Percentiles rank a stretch among this genome's conserved stretches.
Conservation (phyloP, 2,113 vertebrate species). For the Corvus cornix region DNA sequence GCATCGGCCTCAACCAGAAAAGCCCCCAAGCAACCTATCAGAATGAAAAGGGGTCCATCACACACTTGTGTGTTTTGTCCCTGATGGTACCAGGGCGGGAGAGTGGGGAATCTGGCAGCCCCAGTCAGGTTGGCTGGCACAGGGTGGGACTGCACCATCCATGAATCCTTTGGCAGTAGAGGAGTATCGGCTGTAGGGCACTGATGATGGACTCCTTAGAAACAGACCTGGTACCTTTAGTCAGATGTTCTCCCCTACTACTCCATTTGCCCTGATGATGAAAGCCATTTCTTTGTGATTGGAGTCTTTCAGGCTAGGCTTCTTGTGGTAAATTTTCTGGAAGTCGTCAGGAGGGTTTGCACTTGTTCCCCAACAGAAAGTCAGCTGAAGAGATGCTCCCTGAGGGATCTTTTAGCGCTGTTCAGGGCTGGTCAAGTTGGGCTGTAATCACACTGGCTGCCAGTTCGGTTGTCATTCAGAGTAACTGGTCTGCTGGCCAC, state of each 20-base stretch:
- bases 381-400: neutral
- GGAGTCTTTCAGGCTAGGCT: neutral
- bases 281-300: neutral
- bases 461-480: neutral
- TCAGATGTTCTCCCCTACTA: neutral
- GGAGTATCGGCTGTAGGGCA: neutral
- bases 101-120: neutral
- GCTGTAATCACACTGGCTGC: neutral
- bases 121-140: neutral
- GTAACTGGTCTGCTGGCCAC: neutral
- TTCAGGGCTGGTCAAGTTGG: neutral
- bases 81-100: neutral
- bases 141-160: accelerated
- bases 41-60: accelerated
- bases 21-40: accelerated
- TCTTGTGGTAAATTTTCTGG: neutral
- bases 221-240: neutral
- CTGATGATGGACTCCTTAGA: neutral
- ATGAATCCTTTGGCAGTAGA: neutral
- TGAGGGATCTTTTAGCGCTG: accelerated
- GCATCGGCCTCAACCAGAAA: neutral
- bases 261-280: neutral
- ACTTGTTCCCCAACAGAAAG: neutral
- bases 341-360: neutral
- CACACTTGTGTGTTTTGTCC: accelerated